Percentiles rank a stretch among this genome's conserved stretches.
Conservation (phyloP, 2,113 vertebrate species). For the Cavia aperea region DNA sequence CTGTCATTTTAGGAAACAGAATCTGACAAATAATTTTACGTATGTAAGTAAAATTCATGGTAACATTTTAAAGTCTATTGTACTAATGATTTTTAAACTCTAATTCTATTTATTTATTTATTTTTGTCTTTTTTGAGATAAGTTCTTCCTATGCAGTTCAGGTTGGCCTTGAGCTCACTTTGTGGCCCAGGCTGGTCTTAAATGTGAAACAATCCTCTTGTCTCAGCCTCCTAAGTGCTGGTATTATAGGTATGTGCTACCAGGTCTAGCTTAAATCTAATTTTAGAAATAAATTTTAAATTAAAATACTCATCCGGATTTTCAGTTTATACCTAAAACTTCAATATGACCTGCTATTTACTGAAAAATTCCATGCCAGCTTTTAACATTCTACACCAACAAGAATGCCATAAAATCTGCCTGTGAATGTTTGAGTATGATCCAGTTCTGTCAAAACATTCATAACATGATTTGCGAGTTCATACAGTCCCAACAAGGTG, state of each 20-base stretch:
- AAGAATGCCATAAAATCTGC: slow-evolving; percentile 2
- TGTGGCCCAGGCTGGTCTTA: too few species aligned
- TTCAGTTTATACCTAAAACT: slow-evolving; percentile 21
- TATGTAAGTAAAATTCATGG: slow-evolving; percentile 27
- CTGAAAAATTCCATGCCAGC: neutral
- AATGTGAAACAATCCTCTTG: too few species aligned
- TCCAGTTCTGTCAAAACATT: neutral
- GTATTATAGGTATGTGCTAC: too few species aligned
- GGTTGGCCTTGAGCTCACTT: too few species aligned
- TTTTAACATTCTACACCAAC: slow-evolving; percentile 18
- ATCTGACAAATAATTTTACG: slow-evolving; percentile 55
- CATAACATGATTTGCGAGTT: neutral
- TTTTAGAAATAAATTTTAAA: slow-evolving; percentile 48
- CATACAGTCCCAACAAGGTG: neutral
- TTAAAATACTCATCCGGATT: neutral
- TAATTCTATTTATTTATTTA: neutral
- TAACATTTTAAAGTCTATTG: neutral
- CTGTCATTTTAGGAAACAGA: slow-evolving; percentile 39
- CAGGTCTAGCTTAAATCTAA: neutral
- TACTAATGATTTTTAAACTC: slow-evolving; percentile 8
- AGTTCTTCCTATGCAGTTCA: too few species aligned
- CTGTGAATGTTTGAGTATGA: neutral
- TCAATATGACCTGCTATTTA: slow-evolving; percentile 10
- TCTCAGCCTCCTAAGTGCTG: too few species aligned
- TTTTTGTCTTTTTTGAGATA: too few species aligned